These are phyloP conservation scores for Neocrepidodera transversa DNA, from an alignment of 2,888 invertebrate species.

Conservation along the genomic window DNA sequence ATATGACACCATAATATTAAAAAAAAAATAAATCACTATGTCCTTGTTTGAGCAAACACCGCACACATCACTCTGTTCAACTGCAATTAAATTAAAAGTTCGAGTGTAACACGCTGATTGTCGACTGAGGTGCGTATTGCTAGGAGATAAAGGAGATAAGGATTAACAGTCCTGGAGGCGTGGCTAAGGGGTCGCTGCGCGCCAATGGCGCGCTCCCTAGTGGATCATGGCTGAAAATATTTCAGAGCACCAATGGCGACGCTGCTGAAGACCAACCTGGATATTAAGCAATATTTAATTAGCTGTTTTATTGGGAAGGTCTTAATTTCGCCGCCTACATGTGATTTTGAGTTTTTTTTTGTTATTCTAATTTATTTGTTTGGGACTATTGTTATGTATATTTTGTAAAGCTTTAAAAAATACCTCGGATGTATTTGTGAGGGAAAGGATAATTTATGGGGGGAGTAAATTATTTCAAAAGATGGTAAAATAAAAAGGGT, in stretches of 20 bases:
- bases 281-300: conserved; percentile 47
- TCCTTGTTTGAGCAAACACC: conserved; percentile 1
- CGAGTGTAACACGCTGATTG: conserved; percentile 36
- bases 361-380: conserved; percentile 36
- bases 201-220: conserved; percentile 45
- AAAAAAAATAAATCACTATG: neutral
- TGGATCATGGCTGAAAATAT: conserved; percentile 52
- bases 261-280: conserved; percentile 30
- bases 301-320: conserved; percentile 34
- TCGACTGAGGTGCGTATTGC: conserved; percentile 33
- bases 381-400: conserved; percentile 33
- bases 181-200: conserved; percentile 28
- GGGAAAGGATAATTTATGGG: conserved; percentile 15
- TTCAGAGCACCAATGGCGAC: conserved; percentile 43
- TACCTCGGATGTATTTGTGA: conserved; percentile 6
- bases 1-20: conserved; percentile 72
- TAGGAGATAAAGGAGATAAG: conserved; percentile 39
- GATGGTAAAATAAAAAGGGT: neutral
- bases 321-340: conserved; percentile 33
- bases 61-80: conserved; percentile 8
- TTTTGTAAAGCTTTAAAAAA: conserved; percentile 30
- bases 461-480: conserved; percentile 1
- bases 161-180: conserved; percentile 38
- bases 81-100: conserved; percentile 23
- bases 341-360: conserved; percentile 26